Percentiles rank a stretch among this genome's conserved stretches.
Conservation (phyloP, 2,888 invertebrate genomes). For the Lasius fuliginosus region DNA sequence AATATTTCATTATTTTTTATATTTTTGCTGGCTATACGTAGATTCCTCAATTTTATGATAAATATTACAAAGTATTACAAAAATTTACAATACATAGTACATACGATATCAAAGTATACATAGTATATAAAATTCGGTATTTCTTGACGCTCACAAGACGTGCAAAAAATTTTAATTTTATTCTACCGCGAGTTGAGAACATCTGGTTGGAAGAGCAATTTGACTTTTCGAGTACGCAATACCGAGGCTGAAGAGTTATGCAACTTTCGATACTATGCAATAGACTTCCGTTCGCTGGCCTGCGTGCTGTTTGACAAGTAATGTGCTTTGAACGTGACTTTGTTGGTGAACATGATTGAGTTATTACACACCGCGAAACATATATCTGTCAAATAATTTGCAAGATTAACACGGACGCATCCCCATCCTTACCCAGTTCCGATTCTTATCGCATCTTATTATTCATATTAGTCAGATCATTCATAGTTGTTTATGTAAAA, state of each 20-base stretch:
- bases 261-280: slow-evolving; percentile 44
- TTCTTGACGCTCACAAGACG: not conserved
- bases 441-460: slow-evolving; percentile 6
- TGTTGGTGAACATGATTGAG: not conserved
- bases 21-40: not conserved
- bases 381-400: not conserved
- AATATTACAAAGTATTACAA: not conserved
- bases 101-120: not conserved
- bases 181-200: not conserved
- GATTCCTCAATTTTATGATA: not conserved
- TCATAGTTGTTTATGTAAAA: not conserved
- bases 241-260: slow-evolving; percentile 27
- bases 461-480: not conserved
- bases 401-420: slow-evolving; percentile 19
- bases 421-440: not conserved
- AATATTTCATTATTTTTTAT: not conserved
- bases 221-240: slow-evolving; percentile 10
- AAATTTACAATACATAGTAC: not conserved
- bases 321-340: slow-evolving; percentile 59
- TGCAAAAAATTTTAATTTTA: slow-evolving; percentile 23
- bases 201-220: slow-evolving; percentile 15
- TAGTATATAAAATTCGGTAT: not conserved
- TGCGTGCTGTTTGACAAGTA: slow-evolving; percentile 68
- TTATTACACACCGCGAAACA: not conserved
- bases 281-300: slow-evolving; percentile 72